Conservation (phyloP, 2,888 invertebrate genomes). For the Erebia epiphron region DNA sequence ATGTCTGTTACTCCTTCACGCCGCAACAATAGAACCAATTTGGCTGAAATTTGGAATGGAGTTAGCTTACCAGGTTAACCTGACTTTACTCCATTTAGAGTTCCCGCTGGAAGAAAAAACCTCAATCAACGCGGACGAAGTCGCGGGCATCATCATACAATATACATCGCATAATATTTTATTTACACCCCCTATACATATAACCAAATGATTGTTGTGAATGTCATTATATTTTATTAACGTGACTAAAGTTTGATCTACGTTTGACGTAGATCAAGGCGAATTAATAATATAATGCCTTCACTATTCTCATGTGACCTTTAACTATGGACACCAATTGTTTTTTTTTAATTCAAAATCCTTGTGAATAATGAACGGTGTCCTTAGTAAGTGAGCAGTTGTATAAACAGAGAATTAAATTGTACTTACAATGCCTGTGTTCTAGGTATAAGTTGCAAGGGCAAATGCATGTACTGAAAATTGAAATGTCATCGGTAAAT, state of each 20-base stretch:
- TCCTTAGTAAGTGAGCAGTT: slow-evolving; percentile 67
- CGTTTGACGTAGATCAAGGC: slow-evolving; percentile 65
- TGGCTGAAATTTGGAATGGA: too few species aligned
- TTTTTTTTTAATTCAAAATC: slow-evolving; percentile 67
- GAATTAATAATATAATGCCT: slow-evolving; percentile 57
- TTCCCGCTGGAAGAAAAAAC: too few species aligned
- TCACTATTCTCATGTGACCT: slow-evolving; percentile 66
- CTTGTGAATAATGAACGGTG: slow-evolving; percentile 73
- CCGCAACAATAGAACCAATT: too few species aligned
- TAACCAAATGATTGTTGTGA: slow-evolving; percentile 23
- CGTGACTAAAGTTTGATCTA: slow-evolving; percentile 39
- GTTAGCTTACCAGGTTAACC: too few species aligned
- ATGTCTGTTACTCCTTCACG: too few species aligned
- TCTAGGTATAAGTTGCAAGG: slow-evolving; percentile 34
- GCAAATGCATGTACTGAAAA: slow-evolving; percentile 28
- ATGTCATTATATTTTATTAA: slow-evolving; percentile 25
- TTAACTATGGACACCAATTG: slow-evolving; percentile 66
- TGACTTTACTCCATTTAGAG: too few species aligned
- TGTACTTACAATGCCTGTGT: slow-evolving; percentile 37
- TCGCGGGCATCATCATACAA: too few species aligned
- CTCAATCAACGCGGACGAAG: too few species aligned
- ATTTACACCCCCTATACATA: too few species aligned
- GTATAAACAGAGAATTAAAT: slow-evolving; percentile 64
- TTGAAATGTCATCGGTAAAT: slow-evolving; percentile 40
- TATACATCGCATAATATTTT: too few species aligned